Base-by-base conservation (phyloP, 2,888 invertebrate species). In the Deilephila porcellus region DNA sequence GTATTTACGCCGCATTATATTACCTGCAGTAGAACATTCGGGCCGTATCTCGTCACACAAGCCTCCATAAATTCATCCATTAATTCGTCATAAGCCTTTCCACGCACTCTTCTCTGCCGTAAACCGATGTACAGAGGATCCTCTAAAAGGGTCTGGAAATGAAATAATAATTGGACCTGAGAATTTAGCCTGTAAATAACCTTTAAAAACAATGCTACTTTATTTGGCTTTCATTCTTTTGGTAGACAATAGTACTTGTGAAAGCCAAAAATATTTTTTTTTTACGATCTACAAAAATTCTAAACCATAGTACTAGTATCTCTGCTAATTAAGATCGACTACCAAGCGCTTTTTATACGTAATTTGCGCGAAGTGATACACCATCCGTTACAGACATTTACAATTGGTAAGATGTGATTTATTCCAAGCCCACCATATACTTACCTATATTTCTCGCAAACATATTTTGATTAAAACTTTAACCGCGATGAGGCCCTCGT, bases 11-110 rank as follows among this genome's bases (percentile, higher is more conserved):
- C 45, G 20, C 20, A 60, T 25, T 45, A 63, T n/a, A 53, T 67
- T 82, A 95, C 95, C 86, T 97, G 97, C 79, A 97, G 96, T 4
- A 98, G 94, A 0, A 97, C 96, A 82, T 97, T 97, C 84, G 97
- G 97, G 7, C 97, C 97, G 85, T 97, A 98, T 79, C 97, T 96
- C 79, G 93, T 95, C 0, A 97, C 97, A 60, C 97, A 97, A 0
- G 98, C 98, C 78, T 96, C 93, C 98, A 99, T 99, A 88, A 99
- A 99, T 90, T 99, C 99, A 81, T 99, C 98, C 74, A 99, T 95
- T 75, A 99, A 96, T 8, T 97, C 97, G 81, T 98, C 98, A 88
- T 99, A 99, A 75, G 96, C 96, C 20, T 95, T 90, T 0, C 99
- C 99, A n/a, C 96, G 96, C 1, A 97, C 96, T 78, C 99, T 95